Base-by-base conservation (phyloP, 2,113 vertebrate species). In the Chunga burmeisteri region DNA sequence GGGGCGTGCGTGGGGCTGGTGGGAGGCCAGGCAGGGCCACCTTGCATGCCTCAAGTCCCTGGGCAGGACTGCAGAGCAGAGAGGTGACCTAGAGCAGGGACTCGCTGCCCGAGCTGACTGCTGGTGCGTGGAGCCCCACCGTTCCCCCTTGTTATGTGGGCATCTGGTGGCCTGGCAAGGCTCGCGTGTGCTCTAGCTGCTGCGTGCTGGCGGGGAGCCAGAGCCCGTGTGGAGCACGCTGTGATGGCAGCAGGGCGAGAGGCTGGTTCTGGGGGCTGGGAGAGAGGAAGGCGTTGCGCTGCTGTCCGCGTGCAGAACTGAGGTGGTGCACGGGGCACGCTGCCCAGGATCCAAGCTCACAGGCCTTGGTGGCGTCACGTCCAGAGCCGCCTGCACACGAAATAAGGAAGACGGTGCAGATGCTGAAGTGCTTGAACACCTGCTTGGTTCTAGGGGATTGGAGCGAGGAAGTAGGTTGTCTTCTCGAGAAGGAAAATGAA, bases 151-250 rank as follows among this genome's bases (percentile, higher is more conserved):
- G 17, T 42, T 65, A 21, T 21, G 59, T 38, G 38, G 34, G 53
- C 40, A 22, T 19, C 29, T 16, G 0, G 10, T 8, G 49, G 32
- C 40, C 32, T 13, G 38, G 22, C 26, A 55, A 36, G 63, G 67
- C 26, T 55, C 2, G 0, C 1, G 0, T n/a, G 38, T 26, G n/a
- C 38, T 0, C 0, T 21, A 20, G 72, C 46, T 46, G 52, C 86
- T 15, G 34, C 0, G 2, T 14, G 8, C 18, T 49, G 15, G 40
- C 1, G 13, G 36, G 52, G 16, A 44, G 46, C 20, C 18, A 10
- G 40, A 66, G 46, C 18, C 36, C 42, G 49, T 0, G 8, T 1
- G 0, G 73, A 49, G 53, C 34, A 2, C 1, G 5, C 59, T 14
- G 29, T 3, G 46, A 53, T 1, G 3, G 46, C 52, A 47, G 52